Evolutionary conservation across 2,888 invertebrate genomes (phyloP), one percentile per base, ranked within the genome.

Genomic region (Apeira syringaria): DNA sequence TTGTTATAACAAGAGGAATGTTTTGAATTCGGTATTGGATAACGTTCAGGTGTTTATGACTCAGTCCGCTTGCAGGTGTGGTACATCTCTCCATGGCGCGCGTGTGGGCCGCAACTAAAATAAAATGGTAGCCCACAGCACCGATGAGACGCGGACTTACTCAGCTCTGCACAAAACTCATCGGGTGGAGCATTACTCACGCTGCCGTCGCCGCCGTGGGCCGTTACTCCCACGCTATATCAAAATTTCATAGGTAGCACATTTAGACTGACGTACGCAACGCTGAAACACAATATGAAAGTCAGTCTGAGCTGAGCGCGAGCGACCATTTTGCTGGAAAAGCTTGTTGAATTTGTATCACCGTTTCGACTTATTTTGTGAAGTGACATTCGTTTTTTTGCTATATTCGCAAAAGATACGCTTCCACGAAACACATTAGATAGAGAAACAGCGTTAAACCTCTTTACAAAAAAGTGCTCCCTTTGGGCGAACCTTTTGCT

Each of bases 81-180:
- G 75, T 71, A 58, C 74, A 74, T 81, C 74, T 71, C 43, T 46
- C 69, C 68, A 71, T 67, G 66, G 56, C 56, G 56, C 49, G 55
- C 38, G 84, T 77, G 88, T 87, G 81, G 87, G 88, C 67, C 46
- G 87, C 44, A 45, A 71, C 80, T 65, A 84, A 88, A 89, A 88
- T 89, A 87, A 84, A 78, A 74, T 79, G 73, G 70, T 69, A 75
- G 64, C 73, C 64, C 72, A 67, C 66, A 5, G 24, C 20, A 20
- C 20, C 57, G 62, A 56, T 50, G 58, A 59, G 59, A 59, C 10
- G 20, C 20, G 54, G 60, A 63, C 75, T 86, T 86, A 83, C 79
- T 87, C 87, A 80, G 70, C 68, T 67, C 74, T 66, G 71, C 71
- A 70, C 69, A 66, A 70, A 68, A 76, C 69, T 68, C 64, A 32